phyloP scores from a whole-genome alignment of 2,797 vertebrate species.

The Muscicapa striata region DNA sequence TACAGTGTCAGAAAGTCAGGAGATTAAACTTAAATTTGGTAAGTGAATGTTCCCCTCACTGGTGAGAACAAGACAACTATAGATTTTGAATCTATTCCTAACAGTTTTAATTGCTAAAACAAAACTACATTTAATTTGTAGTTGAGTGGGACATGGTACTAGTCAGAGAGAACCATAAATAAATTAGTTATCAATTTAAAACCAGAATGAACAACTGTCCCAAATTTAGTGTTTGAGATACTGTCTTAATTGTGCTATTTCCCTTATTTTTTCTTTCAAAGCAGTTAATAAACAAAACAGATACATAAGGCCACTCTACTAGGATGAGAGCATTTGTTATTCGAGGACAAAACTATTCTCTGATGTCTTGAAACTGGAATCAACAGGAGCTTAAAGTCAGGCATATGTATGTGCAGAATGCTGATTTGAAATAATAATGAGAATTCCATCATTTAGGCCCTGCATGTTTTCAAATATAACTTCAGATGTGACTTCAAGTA shows the following conservation, averaged over 20 bases:
- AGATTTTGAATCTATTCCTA: not conserved
- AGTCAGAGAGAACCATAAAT: not conserved
- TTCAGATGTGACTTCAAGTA: not conserved
- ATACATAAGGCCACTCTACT: not conserved
- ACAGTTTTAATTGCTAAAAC: not conserved
- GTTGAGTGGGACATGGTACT: not conserved
- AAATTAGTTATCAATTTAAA: not conserved
- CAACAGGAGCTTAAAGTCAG: not conserved
- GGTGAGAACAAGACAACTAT: not conserved
- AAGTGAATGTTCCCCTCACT: not conserved
- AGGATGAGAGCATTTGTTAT: not conserved
- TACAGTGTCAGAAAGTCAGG: not conserved
- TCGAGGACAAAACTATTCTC: not conserved
- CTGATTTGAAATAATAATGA: not conserved
- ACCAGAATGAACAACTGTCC: not conserved
- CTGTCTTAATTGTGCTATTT: not conserved
- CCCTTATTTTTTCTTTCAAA: not conserved
- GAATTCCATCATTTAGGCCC: not conserved
- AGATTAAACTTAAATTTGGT: not conserved
- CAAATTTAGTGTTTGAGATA: not conserved
- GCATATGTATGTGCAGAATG: not conserved
- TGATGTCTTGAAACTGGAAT: not conserved
- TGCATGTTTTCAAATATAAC: not conserved
- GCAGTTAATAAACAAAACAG: not conserved
- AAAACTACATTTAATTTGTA: not conserved